Base-by-base conservation (phyloP, 92 coral and sea anemone species). In the Isaurus tuberculatus region DNA sequence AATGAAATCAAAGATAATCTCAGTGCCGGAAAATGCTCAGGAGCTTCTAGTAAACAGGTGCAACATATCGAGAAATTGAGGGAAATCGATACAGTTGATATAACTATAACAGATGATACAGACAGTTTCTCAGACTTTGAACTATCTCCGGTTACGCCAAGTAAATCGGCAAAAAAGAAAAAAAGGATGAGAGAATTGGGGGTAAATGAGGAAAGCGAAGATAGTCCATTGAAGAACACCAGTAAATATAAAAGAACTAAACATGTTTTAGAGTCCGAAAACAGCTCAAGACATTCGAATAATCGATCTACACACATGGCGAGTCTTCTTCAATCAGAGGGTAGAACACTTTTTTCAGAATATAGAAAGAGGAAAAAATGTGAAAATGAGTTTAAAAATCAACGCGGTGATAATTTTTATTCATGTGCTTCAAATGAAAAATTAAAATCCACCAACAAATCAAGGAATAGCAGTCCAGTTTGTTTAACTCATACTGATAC, bases 71-170 rank as follows among this genome's bases (percentile, higher is more conserved):
- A 53, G 17, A 34, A 57, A 36, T 16, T 36, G 23, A 34, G 33
- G 51, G 29, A 34, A 34, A 26, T 17, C 17, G 36, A 34, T 10
- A 0, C 11, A 11, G 27, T 23, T 13, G 20, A 11, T 23, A 11
- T 60, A 10, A 13, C 53, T 19, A 25, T 23, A 10, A 40, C 19
- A 22, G 70, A 60, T 20, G 67, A 58, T 25, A 57, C 69, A 31
- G 82, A 77, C n/a, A n/a, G n/a, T 77, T 20, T 40, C 10, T 77
- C 82, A 32, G 80, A 74, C 27, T 57, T 57, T 53, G 33, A 8
- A 27, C 5, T 19, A 40, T 77, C 82, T 55, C 70, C 70, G 36
- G 9, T 77, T 8, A 77, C 23, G 37, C 82, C 53, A 14, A 58
- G 70, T 7, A 77, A 30, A 37, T 77, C 82, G 23, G 34, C 82